Evolutionary conservation across 2,113 vertebrate species (phyloP), one percentile per base, ranked within the genome.

Genomic region (Gallinago undulata): DNA sequence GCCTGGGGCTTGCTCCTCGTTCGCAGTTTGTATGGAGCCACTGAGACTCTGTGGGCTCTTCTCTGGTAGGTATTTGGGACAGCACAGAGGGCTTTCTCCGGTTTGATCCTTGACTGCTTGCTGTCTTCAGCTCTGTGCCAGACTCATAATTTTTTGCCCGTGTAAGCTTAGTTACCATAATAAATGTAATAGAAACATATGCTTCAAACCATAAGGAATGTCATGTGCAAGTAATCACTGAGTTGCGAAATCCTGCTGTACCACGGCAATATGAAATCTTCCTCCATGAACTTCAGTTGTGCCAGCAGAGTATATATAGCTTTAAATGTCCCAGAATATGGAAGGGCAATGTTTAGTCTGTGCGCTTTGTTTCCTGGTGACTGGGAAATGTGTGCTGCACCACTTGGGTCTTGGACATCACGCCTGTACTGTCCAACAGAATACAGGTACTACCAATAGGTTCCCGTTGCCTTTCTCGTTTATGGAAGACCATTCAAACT

Each of bases 231-330:
- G 19, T 19, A n/a, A 57, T 67, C 28, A 9, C 48, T 19, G 28
- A 45, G 41, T 25, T 45, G 62, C 28, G 41, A 55, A 50, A 19
- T 62, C 67, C 33, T 73, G 53, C 59, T 9, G 1, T 57, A 28
- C 28, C 24, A 5, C 12, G 37, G 37, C 33, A n/a, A 3, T 25
- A 19, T 39, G 35, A 68, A 68, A 57, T 92, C 41, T 47, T 85
- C 63, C 9, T 82, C 35, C 7, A 3, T 62, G 35, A 51, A 24
- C 21, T 69, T 69, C 14, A 10, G 22, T 39, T 51, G 35, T 74
- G 43, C 16, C 17, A 8, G 24, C 0, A 1, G 28, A 37, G 45
- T 55, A 5, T 11, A 21, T 0, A 2, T 33, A 25, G n/a, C 60
- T 43, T 2, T 81, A 41, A 15, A 43, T 15, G 30, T 37, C 53